Base-by-base conservation (phyloP, 2,888 invertebrate species). In the Zhuqinia jingwanae region DNA sequence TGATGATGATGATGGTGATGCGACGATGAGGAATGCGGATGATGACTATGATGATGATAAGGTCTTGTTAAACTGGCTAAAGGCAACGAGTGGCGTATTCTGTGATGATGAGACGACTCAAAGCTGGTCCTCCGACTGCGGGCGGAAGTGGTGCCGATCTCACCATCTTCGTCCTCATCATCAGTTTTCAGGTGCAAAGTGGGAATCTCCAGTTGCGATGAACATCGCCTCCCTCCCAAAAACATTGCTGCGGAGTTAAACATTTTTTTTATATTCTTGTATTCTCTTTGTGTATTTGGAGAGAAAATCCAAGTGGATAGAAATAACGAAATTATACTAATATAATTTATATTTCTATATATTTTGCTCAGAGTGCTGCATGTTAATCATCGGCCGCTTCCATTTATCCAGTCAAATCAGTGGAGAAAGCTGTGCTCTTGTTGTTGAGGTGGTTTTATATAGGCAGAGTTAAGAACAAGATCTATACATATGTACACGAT, bases 201-300 rank as follows among this genome's bases (percentile, higher is more conserved):
- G 42, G 91, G 91, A 81, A 91, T 90, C 73, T 91, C 90, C 65
- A 90, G 80, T 68, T 91, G 91, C 20, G 91, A 91, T 17, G 91
- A 91, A 75, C 90, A 91, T 76, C 86, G 60, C 68, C 90, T 85
- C 79, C 90, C 91, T 25, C 90, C 91, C 42, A 91, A 87, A 80
- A 90, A 91, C 88, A 91, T 90, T 42, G 91, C 91, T 65, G 91
- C 91, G 17, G 91, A 91, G 87, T 91, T 91, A 86, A 90, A 91
- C 91, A 91, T 91, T 53, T 80, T 70, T 50, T 13, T 50, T 47
- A 11, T 70, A 47, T 70, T 13, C 2, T n/a, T 47, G 13, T 70
- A 47, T 70, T 13, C 2, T n/a, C 13, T 42, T 36, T 70, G 50
- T 70, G 45, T n/a, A n/a, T n/a, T n/a, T n/a, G 13, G 13, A 10